Base-by-base conservation (phyloP, 1,140 invertebrate genomes). In the Euglossa dilemma region DNA sequence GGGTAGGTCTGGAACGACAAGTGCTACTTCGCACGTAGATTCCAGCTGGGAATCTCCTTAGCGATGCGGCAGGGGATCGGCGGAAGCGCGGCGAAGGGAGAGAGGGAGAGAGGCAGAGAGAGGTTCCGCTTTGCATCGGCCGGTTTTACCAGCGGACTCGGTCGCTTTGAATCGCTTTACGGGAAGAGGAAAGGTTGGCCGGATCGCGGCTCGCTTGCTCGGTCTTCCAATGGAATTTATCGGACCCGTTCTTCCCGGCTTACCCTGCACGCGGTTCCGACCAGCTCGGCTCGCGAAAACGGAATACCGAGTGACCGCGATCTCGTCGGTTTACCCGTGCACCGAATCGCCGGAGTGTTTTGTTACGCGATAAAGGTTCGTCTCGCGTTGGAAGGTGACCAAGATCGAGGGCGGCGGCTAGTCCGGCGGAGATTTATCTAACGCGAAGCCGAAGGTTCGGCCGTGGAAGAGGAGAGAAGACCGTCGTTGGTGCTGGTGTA, bases 11-110 rank as follows among this genome's bases (percentile, higher is more conserved):
- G 8, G 50, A 69, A 59, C 52, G 85, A 75, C 83, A 83, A 89
- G 76, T 83, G 89, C 83, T 84, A 79, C 67, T 86, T 89, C 87
- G 82, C 86, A 86, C 88, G 88, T 88, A 86, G 86, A 88, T 88
- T 88, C 66, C 70, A 78, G 74, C 82, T 87, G 63, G 71, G 75
- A 90, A 90, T 90, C 88, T 87, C 56, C 87, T 89, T 90, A 89
- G 88, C 75, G 72, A 84, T 83, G 74, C 87, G 64, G 56, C 61
- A 71, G 64, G 75, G 52, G 79, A 73, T 47, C 43, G 23, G 43
- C 5, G 23, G 67, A 25, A n/a, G 14, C 14, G 8, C 5, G n/a
- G 66, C 64, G 57, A 52, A 54, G 43, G 11, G 36, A 28, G 57
- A 36, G 57, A 54, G 43, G 11, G 36, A 28, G 57, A 36, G 36